Evolutionary conservation across 2,113 vertebrate genomes (phyloP), one percentile per base, ranked within the genome.

Genomic region (Coracopsis vasa): DNA sequence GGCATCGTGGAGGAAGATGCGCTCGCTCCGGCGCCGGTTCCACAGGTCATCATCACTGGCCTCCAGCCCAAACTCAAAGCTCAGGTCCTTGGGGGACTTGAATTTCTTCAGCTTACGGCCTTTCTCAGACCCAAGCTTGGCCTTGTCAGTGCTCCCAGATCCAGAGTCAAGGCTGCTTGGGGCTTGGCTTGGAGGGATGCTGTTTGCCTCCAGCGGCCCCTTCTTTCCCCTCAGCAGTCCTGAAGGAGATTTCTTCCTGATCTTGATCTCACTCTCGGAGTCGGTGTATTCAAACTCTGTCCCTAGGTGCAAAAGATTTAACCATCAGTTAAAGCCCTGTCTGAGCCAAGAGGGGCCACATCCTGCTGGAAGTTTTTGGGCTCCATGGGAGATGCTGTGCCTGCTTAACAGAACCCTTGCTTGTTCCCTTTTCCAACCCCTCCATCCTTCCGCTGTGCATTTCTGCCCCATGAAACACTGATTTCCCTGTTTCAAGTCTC

Each of bases 1-100:
- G 44, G 99, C 98, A 1, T 99, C 99, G 0, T 99, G 99, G 42
- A 99, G 99, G 96, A 99, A 99, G 81, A 99, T 99, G 29, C 99
- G 98, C 92, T 99, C 99, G 1, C 99, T 99, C 91, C 99, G 98
- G 11, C 99, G 97, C 5, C 99, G 98, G 6, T 98, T 98, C 99
- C 99, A 99, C 60, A 98, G 98, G 77, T 99, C 99, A 6, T 99
- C 99, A 4, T 99, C 99, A 0, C 99, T 99, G 97, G 98, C 97
- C 87, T 99, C 98, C 4, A 97, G 96, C 9, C 98, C 97, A 0
- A 98, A 98, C 95, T 99, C 99, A 4, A 99, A 98, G 97, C 98
- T 99, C 23, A 99, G 80, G 39, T 98, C 98, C 44, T 98, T 97
- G 2, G 98, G 98, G 2, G 98, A 98, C 72, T 99, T 99, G 25